These are phyloP conservation scores for Dasyornis broadbenti DNA, from an alignment of 2,113 vertebrate genomes.

Conservation along the genomic window DNA sequence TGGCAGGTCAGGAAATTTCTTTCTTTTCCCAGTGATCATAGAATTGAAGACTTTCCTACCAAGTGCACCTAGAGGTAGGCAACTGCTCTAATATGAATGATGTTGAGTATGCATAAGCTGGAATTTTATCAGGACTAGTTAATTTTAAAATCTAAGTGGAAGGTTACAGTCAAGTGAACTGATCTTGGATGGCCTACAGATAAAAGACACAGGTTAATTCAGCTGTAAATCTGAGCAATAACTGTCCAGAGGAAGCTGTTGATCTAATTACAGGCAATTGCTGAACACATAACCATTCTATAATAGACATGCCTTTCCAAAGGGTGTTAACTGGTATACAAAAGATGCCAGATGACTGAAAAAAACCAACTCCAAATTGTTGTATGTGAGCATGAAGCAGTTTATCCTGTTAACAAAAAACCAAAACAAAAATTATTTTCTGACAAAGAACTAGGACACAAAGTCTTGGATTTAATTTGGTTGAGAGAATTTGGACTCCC, in stretches of 20 bases:
- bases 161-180: not conserved
- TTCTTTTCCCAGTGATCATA: not conserved
- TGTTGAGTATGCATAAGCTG: not conserved
- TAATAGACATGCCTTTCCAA: not conserved
- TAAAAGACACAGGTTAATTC: not conserved
- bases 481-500: not conserved
- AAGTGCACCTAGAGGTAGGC: not conserved
- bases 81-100: not conserved
- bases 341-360: not conserved
- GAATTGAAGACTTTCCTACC: not conserved
- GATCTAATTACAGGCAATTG: not conserved
- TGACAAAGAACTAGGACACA: not conserved
- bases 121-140: not conserved
- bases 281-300: not conserved
- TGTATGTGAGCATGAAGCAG: rapidly evolving
- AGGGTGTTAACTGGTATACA: not conserved
- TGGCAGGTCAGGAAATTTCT: not conserved
- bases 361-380: not conserved
- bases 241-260: not conserved
- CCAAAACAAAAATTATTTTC: not conserved
- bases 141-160: not conserved
- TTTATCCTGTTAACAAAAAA: not conserved
- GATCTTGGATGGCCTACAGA: not conserved
- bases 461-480: not conserved
- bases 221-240: not conserved